Conservation (phyloP, 2,888 invertebrate species). For the Drosophila pseudotakahashii region DNA sequence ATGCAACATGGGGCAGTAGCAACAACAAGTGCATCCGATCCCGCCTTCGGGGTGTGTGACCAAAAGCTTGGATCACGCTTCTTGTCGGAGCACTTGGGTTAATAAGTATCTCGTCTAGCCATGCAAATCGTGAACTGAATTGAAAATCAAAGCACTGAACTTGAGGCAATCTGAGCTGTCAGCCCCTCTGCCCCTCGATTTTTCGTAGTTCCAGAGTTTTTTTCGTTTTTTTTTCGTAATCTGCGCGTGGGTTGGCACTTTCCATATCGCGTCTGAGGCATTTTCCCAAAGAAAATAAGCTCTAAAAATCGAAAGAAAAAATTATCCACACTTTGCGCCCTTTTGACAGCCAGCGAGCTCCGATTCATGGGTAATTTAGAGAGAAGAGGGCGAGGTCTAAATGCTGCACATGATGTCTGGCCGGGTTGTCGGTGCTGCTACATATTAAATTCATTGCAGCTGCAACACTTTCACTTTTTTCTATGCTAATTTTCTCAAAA, state of each 20-base stretch:
- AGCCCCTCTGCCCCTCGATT: neutral
- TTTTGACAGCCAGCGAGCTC: conserved; percentile 54
- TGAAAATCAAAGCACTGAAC: conserved; percentile 48
- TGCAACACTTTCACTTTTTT: conserved; percentile 74
- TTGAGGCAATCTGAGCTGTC: conserved; percentile 41
- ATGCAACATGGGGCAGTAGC: conserved; percentile 31
- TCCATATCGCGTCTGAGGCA: conserved; percentile 30
- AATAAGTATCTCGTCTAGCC: conserved; percentile 54
- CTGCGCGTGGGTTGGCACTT: conserved; percentile 47
- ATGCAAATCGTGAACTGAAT: conserved; percentile 54
- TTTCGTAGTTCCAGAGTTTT: neutral
- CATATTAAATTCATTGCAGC: conserved; percentile 73
- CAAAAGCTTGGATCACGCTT: conserved; percentile 52
- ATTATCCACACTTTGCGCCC: conserved; percentile 57
- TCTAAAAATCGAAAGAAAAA: conserved; percentile 18
- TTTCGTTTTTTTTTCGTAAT: neutral
- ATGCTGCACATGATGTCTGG: conserved; percentile 56
- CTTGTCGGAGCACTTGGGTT: conserved; percentile 52
- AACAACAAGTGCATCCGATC: conserved; percentile 31
- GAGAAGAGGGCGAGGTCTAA: conserved; percentile 53
- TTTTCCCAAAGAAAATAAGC: conserved; percentile 27
- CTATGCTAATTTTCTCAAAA: conserved; percentile 66
- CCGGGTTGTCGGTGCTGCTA: conserved; percentile 38
- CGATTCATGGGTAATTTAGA: conserved; percentile 44
- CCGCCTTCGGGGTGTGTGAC: conserved; percentile 50